Percentiles rank a stretch among this genome's conserved stretches.
Conservation (phyloP, 2,888 invertebrate genomes). For the Cephus pulcher region DNA sequence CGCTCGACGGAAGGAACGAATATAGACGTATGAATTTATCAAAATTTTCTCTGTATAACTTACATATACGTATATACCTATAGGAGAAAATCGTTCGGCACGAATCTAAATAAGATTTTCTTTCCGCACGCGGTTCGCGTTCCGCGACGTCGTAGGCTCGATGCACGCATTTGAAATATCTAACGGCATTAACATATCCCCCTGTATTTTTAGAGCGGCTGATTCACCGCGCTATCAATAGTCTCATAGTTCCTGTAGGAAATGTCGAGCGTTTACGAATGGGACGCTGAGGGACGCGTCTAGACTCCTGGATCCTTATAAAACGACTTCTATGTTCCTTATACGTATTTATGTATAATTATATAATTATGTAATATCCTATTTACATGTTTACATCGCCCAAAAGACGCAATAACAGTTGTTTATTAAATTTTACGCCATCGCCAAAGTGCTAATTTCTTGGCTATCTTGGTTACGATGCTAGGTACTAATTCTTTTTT, state of each 20-base stretch:
- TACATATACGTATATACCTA: background rate
- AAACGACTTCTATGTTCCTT: background rate
- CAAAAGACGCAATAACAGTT: background rate
- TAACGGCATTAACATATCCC: background rate
- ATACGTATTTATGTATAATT: background rate
- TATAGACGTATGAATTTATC: background rate
- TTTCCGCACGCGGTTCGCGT: background rate
- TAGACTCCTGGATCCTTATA: background rate
- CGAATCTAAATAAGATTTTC: background rate
- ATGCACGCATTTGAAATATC: background rate
- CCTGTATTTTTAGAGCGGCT: background rate
- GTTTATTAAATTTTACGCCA: background rate
- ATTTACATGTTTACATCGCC: background rate
- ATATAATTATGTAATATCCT: background rate
- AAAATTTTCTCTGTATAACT: background rate
- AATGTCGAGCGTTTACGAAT: background rate
- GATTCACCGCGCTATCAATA: background rate
- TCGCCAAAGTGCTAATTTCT: background rate
- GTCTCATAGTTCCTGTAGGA: background rate
- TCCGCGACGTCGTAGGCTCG: background rate
- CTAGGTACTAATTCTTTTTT: background rate
- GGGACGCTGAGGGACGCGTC: background rate
- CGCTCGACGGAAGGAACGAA: background rate
- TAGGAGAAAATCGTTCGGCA: background rate
- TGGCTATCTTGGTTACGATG: background rate